Base-by-base conservation (phyloP, 2,888 invertebrate genomes). In the Chrysolina haemoptera region DNA sequence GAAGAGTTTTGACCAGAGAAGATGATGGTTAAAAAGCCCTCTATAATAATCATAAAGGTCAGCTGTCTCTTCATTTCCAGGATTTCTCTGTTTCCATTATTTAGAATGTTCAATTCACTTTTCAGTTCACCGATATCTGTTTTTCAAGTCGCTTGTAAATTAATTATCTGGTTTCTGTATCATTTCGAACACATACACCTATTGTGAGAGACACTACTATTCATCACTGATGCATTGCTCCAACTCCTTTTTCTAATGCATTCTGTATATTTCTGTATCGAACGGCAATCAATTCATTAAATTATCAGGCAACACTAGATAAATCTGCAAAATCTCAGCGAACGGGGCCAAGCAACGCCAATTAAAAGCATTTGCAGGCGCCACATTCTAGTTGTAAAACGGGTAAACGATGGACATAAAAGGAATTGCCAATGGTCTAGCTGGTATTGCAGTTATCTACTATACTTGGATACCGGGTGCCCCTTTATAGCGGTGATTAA, bases 331-430 rank as follows among this genome's bases (percentile, higher is more conserved):
- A 74, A 53, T 74, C 64, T 62, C 43, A 46, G 35, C 62, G 27
- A 74, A 63, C 68, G 74, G 68, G 68, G 71, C 68, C 71, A 68
- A 74, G 62, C 53, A 50, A 71, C 16, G 35, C 55, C 50, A 66
- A 74, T 70, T 71, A 68, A 71, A 68, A 55, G 70, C 18, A 64
- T 41, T 59, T 62, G 53, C 62, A 71, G 74, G 74, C 74, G 74
- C 74, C 74, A 64, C 68, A 35, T 62, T 68, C 69, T 69, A 66
- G 63, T 62, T 72, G 53, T 75, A 68, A 65, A 66, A 63, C 43
- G 27, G 22, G 22, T 43, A 16, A 55, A 69, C 35, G 16, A 53
- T 16, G 18, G 27, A 67, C 71, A 16, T 67, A 72, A 67, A 72
- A 70, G 75, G 72, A 70, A 62, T 63, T 70, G 63, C 48, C 71